Conservation (phyloP, 2,113 vertebrate species). For the Odobenus rosmarus region DNA sequence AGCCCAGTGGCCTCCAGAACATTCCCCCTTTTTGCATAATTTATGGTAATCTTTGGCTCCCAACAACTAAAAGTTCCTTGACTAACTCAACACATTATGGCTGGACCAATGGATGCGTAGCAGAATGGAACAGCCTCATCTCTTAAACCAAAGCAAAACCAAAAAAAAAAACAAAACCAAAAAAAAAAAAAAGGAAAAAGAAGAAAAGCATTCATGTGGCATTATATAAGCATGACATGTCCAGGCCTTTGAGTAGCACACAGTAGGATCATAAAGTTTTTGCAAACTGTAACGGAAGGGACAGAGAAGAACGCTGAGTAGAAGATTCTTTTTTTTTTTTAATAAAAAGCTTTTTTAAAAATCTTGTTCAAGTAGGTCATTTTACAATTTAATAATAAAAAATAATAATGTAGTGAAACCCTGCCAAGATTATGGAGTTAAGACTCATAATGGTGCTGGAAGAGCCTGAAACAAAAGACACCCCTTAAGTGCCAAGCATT, state of each 20-base stretch:
- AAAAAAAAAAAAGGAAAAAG: background rate
- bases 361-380: background rate
- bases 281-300: background rate
- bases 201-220: background rate
- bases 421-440: constrained; percentile 5
- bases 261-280: background rate
- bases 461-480: constrained; percentile 36
- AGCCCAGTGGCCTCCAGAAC: background rate
- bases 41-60: background rate
- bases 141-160: background rate
- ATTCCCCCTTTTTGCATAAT: background rate
- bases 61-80: background rate
- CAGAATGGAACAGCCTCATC: background rate
- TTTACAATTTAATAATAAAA: constrained; percentile 44
- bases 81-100: background rate
- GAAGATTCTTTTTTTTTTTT: background rate
- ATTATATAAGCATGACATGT: background rate
- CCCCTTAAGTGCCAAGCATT: background rate
- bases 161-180: background rate
- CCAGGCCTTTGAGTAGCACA: background rate
- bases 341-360: background rate
- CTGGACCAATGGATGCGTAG: background rate
- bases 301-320: background rate
- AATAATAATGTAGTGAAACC: constrained; percentile 23
- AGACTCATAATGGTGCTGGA: constrained; percentile 26